Conservation (phyloP, 2,113 vertebrate genomes). For the Pedetes capensis region DNA sequence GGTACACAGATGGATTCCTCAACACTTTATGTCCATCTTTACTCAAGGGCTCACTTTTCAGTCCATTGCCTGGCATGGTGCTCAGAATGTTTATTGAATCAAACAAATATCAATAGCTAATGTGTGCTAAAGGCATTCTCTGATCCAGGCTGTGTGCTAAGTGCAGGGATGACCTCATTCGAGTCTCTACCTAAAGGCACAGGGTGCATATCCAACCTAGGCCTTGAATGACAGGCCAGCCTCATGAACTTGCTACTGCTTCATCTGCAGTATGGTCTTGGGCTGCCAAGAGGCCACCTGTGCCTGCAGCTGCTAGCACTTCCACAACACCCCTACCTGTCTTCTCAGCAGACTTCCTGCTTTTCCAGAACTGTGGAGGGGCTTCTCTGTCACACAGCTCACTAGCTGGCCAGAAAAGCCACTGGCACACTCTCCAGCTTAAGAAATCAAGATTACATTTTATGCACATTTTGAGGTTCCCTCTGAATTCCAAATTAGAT, state of each 20-base stretch:
- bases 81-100: background rate
- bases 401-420: background rate
- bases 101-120: background rate
- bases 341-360: background rate
- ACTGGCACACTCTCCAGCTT: background rate
- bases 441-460: background rate
- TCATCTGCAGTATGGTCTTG: background rate
- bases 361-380: background rate
- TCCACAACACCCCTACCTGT: too few species aligned
- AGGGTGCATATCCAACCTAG: rapidly evolving
- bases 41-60: background rate
- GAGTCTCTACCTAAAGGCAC: background rate
- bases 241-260: background rate
- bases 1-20: background rate
- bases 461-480: background rate
- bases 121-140: background rate
- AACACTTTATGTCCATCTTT: background rate
- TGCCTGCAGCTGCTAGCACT: background rate
- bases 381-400: background rate
- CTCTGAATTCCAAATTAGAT: background rate
- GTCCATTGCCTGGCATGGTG: background rate
- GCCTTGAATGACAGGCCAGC: background rate
- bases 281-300: background rate
- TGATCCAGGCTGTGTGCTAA: background rate
- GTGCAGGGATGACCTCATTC: background rate